A percentile compares a stretch with the other conserved stretches of the same genome.
phyloP scores from a whole-genome alignment of 1,140 invertebrate species.

The Orchestia grillus region DNA sequence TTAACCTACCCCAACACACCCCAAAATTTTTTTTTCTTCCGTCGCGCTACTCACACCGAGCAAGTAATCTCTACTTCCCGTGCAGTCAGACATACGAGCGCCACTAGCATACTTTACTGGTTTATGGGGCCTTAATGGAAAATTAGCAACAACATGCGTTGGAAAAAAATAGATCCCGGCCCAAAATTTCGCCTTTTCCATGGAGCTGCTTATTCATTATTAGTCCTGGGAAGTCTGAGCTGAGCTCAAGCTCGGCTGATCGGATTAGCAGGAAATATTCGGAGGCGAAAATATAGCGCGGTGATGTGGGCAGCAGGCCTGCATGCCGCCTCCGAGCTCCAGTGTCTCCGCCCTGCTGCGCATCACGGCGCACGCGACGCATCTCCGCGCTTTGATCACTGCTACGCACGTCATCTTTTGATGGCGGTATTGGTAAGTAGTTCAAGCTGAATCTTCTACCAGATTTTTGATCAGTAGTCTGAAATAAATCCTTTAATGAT shows the following conservation, averaged over 20 bases:
- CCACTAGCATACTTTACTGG: background rate
- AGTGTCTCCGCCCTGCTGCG: too few relatives aligned
- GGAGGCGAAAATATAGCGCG: background rate
- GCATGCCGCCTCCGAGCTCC: too few relatives aligned
- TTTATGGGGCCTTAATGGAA: background rate
- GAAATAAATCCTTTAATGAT: too few relatives aligned
- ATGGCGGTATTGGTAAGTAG: background rate
- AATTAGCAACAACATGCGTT: background rate
- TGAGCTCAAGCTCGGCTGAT: background rate
- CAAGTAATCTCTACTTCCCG: background rate
- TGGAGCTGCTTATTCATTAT: conserved; percentile 11
- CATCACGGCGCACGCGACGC: background rate
- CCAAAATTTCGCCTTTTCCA: background rate
- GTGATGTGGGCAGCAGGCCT: background rate
- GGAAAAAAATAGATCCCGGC: background rate
- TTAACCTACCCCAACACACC: background rate
- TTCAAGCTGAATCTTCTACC: too few relatives aligned
- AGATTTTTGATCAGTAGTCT: too few relatives aligned
- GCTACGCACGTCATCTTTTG: background rate
- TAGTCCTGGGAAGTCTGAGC: background rate
- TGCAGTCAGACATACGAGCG: background rate
- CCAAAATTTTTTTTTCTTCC: background rate
- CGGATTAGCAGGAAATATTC: conserved; percentile 12
- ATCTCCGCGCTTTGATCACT: background rate
- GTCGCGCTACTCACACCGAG: background rate